Conservation (phyloP, 2,888 invertebrate genomes). For the Dorcus hopei region DNA sequence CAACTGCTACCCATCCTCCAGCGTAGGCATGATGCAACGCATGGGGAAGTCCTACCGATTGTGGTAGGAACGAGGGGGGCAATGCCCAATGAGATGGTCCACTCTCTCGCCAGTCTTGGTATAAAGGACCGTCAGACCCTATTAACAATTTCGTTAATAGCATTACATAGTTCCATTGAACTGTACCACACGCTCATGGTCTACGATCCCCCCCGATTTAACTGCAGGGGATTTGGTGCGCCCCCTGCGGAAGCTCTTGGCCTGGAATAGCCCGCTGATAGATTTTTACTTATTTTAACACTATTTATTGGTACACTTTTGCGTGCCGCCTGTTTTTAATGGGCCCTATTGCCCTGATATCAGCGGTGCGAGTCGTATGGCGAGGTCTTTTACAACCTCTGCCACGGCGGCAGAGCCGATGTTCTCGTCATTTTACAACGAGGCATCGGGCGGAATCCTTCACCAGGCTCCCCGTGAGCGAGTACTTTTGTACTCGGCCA, state of each 20-base stretch:
- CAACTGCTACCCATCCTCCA: conserved; percentile 25
- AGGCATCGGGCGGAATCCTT: conserved; percentile 13
- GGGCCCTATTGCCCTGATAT: neutral
- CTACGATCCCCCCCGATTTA: conserved; percentile 26
- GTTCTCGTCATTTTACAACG: neutral
- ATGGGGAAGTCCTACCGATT: conserved; percentile 32
- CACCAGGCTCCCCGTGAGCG: conserved; percentile 17
- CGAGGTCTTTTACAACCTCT: neutral
- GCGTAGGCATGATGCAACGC: conserved; percentile 9
- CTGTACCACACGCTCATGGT: conserved; percentile 35
- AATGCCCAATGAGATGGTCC: conserved; percentile 32
- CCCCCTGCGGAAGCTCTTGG: neutral
- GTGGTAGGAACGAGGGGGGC: conserved; percentile 39
- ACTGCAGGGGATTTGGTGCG: neutral
- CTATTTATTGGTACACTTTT: neutral
- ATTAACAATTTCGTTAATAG: conserved; percentile 27
- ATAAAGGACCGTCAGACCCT: conserved; percentile 21
- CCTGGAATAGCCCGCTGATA: conserved; percentile 7
- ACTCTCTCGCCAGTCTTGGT: conserved; percentile 24
- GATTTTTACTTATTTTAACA: neutral
- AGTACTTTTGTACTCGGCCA: neutral
- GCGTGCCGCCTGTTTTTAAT: neutral
- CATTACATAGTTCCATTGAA: conserved; percentile 32
- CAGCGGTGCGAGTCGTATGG: neutral
- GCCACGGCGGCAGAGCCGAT: neutral